These are phyloP conservation scores for Setophaga petechia DNA, from an alignment of 2,113 vertebrate species.

Conservation along the genomic window DNA sequence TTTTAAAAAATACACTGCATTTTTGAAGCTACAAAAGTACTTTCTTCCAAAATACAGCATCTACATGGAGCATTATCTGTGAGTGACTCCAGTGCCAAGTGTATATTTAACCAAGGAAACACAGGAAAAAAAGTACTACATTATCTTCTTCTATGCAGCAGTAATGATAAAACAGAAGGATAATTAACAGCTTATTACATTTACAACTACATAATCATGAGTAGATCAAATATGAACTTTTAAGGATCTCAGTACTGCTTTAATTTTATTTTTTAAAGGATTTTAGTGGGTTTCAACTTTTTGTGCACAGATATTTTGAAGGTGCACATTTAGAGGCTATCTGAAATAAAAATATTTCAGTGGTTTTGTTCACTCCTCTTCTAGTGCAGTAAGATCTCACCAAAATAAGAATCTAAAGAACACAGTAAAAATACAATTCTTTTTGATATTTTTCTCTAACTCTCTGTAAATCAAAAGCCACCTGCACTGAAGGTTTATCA, in stretches of 20 bases:
- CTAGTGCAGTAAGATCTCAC: not conserved
- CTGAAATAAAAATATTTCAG: not conserved
- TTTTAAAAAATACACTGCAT: not conserved
- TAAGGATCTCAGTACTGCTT: not conserved
- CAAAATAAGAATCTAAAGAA: not conserved
- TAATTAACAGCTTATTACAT: not conserved
- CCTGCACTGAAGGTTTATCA: not conserved
- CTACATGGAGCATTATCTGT: not conserved
- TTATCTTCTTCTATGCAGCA: not conserved
- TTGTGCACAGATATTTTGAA: not conserved
- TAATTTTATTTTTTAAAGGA: not conserved
- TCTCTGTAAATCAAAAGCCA: not conserved
- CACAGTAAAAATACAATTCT: not conserved
- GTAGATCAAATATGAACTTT: not conserved
- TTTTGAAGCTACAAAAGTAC: not conserved
- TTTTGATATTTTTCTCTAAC: not conserved
- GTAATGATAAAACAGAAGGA: not conserved
- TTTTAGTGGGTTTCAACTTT: not conserved
- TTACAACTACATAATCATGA: not conserved
- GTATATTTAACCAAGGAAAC: constrained; percentile 5
- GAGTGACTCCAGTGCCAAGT: not conserved
- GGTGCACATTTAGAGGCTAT: not conserved
- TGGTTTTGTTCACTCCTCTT: not conserved
- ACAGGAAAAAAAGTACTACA: not conserved
- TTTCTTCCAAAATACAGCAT: constrained; percentile 6